Evolutionary conservation across 1,140 invertebrate species (phyloP), one percentile per base, ranked within the genome.

Genomic region (Solenopsis invicta): DNA sequence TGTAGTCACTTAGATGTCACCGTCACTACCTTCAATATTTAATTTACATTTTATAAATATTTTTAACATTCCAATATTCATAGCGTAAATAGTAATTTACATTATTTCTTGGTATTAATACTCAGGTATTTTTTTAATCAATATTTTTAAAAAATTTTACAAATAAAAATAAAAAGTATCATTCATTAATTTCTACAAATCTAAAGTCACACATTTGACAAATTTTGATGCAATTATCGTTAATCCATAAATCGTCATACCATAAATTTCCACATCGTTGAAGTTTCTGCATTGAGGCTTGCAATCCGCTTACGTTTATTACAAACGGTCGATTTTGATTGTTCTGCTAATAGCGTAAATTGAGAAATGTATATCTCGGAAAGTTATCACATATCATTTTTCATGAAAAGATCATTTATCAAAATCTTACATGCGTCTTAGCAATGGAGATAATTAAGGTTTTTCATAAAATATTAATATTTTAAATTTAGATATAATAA

Each of bases 41-140:
- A 37, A 29, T 18, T 62, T 61, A 45, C 13, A 45, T n/a, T 24
- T 62, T 45, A 45, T n/a, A 16, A 41, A 6, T 45, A 18, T 77
- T 62, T 77, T 75, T 41, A 75, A 59, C 41, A 5, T 77, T 77
- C 9, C 10, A 41, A 62, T 62, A 67, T 80, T 80, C n/a, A 6
- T 54, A 37, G 24, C 12, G 12, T 56, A 21, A 41, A 41, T n/a
- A 18, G 3, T n/a, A 41, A n/a, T 41, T 66, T 66, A 41, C 4
- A n/a, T 66, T 66, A 64, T 18, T 64, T 64, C 16, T n/a, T 29
- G 2, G n/a, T 67, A 45, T 45, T 29, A 71, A 16, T 48, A 16
- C 21, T 50, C 34, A 45, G n/a, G n/a, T 21, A 16, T 62, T 9
- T 8, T 62, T 62, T 18, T 34, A 62, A 34, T 62, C 1, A 29